A percentile compares a stretch with the other conserved stretches of the same genome.
Evolutionary conservation across 2,113 vertebrate species (phyloP).

Genomic region (Poeciliopsis occidentalis): DNA sequence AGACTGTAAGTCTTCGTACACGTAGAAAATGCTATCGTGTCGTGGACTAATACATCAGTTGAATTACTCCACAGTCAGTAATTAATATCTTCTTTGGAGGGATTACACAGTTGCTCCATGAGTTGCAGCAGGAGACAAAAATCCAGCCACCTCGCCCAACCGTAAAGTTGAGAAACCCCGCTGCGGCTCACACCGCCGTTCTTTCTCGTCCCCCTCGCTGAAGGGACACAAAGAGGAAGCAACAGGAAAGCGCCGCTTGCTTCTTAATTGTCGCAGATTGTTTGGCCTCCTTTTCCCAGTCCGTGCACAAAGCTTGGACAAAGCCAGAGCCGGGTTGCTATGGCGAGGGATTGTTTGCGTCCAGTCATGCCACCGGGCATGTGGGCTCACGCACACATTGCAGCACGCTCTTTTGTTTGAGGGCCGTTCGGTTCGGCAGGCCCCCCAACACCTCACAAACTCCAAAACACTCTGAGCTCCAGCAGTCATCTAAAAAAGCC

Average conservation of each 20-base stretch:
- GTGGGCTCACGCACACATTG: slow-evolving; percentile 49
- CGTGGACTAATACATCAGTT: background rate
- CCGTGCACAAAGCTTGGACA: slow-evolving; percentile 65
- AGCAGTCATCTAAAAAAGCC: slow-evolving; percentile 37
- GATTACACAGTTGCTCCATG: background rate
- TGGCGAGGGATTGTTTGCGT: slow-evolving; percentile 81
- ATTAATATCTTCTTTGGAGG: background rate
- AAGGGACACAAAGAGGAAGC: slow-evolving; percentile 60
- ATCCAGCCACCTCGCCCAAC: background rate
- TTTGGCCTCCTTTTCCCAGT: slow-evolving; percentile 64
- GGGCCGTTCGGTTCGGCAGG: slow-evolving; percentile 30
- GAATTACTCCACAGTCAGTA: background rate
- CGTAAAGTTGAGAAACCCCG: slow-evolving; percentile 8
- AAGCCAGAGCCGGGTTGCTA: slow-evolving; percentile 68
- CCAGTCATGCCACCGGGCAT: slow-evolving; percentile 72
- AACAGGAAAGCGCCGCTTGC: slow-evolving; percentile 58
- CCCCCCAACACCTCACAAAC: background rate
- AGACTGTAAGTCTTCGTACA: background rate
- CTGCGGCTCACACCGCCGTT: slow-evolving; percentile 15
- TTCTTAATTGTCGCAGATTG: slow-evolving; percentile 69
- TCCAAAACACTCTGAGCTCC: slow-evolving; percentile 6
- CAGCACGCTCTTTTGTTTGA: slow-evolving; percentile 59
- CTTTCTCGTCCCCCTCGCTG: slow-evolving; percentile 37
- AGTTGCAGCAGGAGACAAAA: background rate
- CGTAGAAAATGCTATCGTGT: no score